Evolutionary conservation across 2,888 invertebrate species (phyloP), one percentile per base, ranked within the genome.

Genomic region (Stenichneumon culpator): DNA sequence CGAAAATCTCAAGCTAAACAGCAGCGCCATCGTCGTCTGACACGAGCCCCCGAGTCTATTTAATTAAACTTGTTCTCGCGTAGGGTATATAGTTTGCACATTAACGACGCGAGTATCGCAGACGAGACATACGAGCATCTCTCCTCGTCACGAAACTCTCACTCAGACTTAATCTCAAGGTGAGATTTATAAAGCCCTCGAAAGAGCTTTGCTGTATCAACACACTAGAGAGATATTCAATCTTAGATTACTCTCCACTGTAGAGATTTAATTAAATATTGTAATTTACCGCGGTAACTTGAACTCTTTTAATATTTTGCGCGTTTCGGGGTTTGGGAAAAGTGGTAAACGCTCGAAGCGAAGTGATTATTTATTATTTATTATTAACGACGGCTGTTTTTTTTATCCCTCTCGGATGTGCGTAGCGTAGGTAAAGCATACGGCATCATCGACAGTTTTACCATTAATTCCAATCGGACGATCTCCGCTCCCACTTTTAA

Each of bases 401-500:
- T 57, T 69, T 14, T 3, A 32, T 32, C 32, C 5, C 36, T 36
- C 54, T 14, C 28, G 14, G 19, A 28, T 11, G 19, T 32, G 11
- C 25, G 11, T 25, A 36, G 50, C 28, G 52, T 25, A 16, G 67
- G 50, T 39, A 69, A 44, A 75, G 69, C 74, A 74, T 83, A 72
- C 79, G 73, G 74, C 25, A 36, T 36, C 65, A 80, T 80, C 57
- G 83, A 68, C 77, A 14, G 75, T 91, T 93, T 93, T 92, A 91
- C 92, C 93, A 93, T 93, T 93, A 93, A 93, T 93, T 92, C 90
- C 92, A 93, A 93, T 93, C 92, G 92, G 92, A 92, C 92, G 90
- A 91, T 91, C 91, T 92, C 22, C 93, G 91, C 91, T 90, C 89
- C 92, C 90, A 91, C 88, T 93, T 93, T 93, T 93, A 93, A 93